Evolutionary conservation across 2,113 vertebrate species (phyloP), one percentile per base, ranked within the genome.

Genomic region (Coreoperca whiteheadi): DNA sequence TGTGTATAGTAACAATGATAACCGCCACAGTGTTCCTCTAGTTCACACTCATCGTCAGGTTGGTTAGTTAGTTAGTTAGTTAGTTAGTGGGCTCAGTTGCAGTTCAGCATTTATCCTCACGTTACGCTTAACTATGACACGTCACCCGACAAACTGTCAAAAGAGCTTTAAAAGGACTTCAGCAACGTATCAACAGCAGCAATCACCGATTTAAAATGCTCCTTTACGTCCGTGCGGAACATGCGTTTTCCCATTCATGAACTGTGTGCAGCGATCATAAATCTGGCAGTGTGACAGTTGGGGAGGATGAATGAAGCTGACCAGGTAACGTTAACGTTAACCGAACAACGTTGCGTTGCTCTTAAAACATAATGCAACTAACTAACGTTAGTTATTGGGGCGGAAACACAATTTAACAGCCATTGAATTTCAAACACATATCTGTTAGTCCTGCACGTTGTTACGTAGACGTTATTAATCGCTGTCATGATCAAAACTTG

Each of bases 231-330:
- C 23, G 9, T 23, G 21, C 28, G 12, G 50, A 20, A 21, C 11
- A 11, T 6, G 32, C 32, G 25, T 0, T 59, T 43, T 67, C 20
- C 21, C 10, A 1, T 21, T 68, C 16, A 2, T 9, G 15, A 54
- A 3, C 12, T 25, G 39, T 6, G 1, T 25, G 9, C 34, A 41
- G 41, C 6, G 30, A 1, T 61, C 43, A 74, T 48, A 20, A n/a
- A 67, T 18, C 1, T 61, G 25, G 8, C 50, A 21, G 41, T 1
- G 59, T 32, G 48, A 48, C 57, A 69, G 46, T 43, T 41, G 18
- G 21, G 5, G 8, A 30, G 71, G 89, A 93, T 92, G 91, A 91
- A 94, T 92, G 89, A 79, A 88, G 51, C 75, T 51, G 64, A 80
- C 14, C 81, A 60, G 51, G 50, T 50, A 54, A 69, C n/a, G n/a